Evolutionary conservation across 2,797 vertebrate species (phyloP), one percentile per base, ranked within the genome.

Genomic region (Cyclura pinguis): DNA sequence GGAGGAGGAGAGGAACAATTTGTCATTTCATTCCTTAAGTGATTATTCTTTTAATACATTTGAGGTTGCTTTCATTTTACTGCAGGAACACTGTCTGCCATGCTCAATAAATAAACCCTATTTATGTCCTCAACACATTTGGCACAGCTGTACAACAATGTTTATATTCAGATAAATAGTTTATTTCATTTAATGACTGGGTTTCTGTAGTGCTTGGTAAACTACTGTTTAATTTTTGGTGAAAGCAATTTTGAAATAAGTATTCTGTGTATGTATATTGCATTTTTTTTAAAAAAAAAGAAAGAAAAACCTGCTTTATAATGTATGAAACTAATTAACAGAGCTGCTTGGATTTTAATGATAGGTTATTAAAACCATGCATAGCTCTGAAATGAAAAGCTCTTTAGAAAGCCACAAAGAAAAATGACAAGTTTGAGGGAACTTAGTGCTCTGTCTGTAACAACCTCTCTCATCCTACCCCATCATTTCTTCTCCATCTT

Each of bases 131-230:
- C 76, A 89, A 88, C 10, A 32, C 78, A 86, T 69, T 73, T 85
- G 83, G 88, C 72, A 90, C 69, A 69, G 10, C 77, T 84, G 92
- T 59, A 78, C 80, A 83, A 91, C 55, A 88, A 7, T 72, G 80
- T 47, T 88, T 85, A 77, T 87, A 78, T 38, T 35, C 2, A 55
- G 84, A 55, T 87, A 77, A 81, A 89, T 80, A 91, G 69, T 24
- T 87, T 86, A 35, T 90, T 90, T 50, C 47, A 90, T 32, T 92
- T 87, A 88, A 91, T 92, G 67, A 88, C 12, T 91, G 84, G 47
- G 84, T 67, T 90, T 24, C 73, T 88, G n/a, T 18, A 35, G 55
- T 81, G 86, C 74, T 85, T 85, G 87, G 47, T 42, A 91, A 92
- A 78, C 14, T 55, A 76, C 52, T 55, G 18, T 69, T 83, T 90